Conservation (phyloP, 1,140 invertebrate species). For the Aphelinus atriplicis region DNA sequence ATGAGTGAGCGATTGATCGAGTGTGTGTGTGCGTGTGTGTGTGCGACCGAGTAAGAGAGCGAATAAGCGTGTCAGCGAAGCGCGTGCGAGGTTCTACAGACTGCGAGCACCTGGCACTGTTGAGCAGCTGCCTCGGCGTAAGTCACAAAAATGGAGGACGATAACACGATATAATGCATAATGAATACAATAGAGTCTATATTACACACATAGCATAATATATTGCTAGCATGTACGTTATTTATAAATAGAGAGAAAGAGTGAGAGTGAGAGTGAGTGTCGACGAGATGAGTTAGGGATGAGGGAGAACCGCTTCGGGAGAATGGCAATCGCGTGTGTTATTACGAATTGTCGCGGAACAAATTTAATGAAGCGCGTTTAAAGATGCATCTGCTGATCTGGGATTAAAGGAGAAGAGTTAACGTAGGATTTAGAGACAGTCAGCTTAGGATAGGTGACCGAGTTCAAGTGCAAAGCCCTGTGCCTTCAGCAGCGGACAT, state of each 20-base stretch:
- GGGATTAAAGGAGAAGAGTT: slow-evolving; percentile 19
- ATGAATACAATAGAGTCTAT: slow-evolving; percentile 65
- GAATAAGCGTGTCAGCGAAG: slow-evolving; percentile 16
- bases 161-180: slow-evolving; percentile 60
- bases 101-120: slow-evolving; percentile 51
- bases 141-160: slow-evolving; percentile 47
- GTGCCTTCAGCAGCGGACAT: slow-evolving; percentile 68
- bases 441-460: slow-evolving; percentile 65
- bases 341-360: slow-evolving; percentile 38
- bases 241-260: slow-evolving; percentile 52
- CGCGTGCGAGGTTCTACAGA: slow-evolving; percentile 23
- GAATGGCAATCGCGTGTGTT: slow-evolving; percentile 29
- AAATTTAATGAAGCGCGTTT: slow-evolving; percentile 31
- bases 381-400: slow-evolving; percentile 35
- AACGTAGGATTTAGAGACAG: slow-evolving; percentile 53
- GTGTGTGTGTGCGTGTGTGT: slow-evolving; percentile 11
- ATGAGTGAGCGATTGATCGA: slow-evolving; percentile 27
- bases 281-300: background rate
- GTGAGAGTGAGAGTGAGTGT: slow-evolving; percentile 8
- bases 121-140: slow-evolving; percentile 55
- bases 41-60: slow-evolving; percentile 14
- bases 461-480: slow-evolving; percentile 68
- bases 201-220: slow-evolving; percentile 66
- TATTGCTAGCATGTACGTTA: slow-evolving; percentile 66
- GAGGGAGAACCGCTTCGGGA: background rate